Percentiles rank a stretch among this genome's conserved stretches.
phyloP scores from a whole-genome alignment of 2,113 vertebrate genomes.

The Eptesicus fuscus region DNA sequence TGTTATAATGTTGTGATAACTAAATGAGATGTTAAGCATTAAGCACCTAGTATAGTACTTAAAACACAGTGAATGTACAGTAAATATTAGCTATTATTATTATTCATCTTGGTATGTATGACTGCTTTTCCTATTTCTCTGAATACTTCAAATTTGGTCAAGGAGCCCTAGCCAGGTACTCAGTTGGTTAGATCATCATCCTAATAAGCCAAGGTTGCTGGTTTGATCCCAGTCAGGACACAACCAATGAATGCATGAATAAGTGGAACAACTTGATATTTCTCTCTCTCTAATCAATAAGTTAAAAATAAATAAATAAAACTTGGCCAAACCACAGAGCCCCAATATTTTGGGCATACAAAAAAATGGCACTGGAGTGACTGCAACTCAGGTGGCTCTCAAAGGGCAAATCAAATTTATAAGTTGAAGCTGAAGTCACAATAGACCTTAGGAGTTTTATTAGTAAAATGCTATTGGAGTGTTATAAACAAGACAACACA shows the following conservation, averaged over 20 bases:
- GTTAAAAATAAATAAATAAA: background rate
- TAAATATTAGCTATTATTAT: slow-evolving; percentile 18
- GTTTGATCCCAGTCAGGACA: background rate
- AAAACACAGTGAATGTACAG: background rate
- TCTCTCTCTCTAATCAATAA: background rate
- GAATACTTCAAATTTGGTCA: slow-evolving; percentile 23
- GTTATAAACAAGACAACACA: background rate
- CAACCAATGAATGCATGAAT: background rate
- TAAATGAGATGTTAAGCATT: slow-evolving; percentile 37
- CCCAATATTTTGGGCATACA: background rate
- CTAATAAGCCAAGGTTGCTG: background rate
- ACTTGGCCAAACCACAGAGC: background rate
- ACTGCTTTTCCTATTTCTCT: slow-evolving; percentile 11
- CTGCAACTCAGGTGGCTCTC: background rate
- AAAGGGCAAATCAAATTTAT: background rate
- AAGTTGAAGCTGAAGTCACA: slow-evolving; percentile 21
- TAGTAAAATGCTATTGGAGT: background rate
- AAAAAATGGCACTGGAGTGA: background rate
- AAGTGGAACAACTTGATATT: background rate
- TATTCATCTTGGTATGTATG: background rate
- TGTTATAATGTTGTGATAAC: background rate
- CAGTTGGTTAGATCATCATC: background rate
- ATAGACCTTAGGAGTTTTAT: background rate
- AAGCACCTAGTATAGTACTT: background rate
- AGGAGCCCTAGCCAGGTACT: background rate